Conservation (phyloP, 2,113 vertebrate species). For the Cephalopholis sonnerati region DNA sequence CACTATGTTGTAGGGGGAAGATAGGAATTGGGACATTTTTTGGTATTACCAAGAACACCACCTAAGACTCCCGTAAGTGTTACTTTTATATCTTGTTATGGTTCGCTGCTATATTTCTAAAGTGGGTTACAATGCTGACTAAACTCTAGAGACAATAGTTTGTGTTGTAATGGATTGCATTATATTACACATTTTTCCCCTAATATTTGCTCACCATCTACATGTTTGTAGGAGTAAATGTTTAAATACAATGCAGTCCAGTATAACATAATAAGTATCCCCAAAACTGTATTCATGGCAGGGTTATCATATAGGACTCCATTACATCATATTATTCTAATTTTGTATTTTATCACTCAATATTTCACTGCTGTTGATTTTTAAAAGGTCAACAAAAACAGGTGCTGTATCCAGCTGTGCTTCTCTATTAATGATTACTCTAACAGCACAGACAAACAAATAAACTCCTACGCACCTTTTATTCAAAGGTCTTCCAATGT, state of each 20-base stretch:
- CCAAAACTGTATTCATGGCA: neutral
- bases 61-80: no score
- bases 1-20: no score
- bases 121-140: no score
- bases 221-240: neutral
- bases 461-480: neutral
- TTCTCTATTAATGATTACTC: conserved; percentile 25
- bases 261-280: neutral
- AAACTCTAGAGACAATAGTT: no score
- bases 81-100: no score
- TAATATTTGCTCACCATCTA: neutral
- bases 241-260: neutral
- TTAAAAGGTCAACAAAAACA: neutral
- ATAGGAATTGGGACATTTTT: no score
- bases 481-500: neutral
- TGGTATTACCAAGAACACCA: no score
- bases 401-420: neutral
- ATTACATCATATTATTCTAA: neutral
- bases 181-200: neutral
- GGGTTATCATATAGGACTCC: neutral
- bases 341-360: neutral
- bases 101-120: no score
- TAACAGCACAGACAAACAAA: neutral
- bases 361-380: neutral
- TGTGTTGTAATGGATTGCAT: neutral